phyloP scores from a whole-genome alignment of 2,888 invertebrate genomes.

The Oegoconia quadripuncta region DNA sequence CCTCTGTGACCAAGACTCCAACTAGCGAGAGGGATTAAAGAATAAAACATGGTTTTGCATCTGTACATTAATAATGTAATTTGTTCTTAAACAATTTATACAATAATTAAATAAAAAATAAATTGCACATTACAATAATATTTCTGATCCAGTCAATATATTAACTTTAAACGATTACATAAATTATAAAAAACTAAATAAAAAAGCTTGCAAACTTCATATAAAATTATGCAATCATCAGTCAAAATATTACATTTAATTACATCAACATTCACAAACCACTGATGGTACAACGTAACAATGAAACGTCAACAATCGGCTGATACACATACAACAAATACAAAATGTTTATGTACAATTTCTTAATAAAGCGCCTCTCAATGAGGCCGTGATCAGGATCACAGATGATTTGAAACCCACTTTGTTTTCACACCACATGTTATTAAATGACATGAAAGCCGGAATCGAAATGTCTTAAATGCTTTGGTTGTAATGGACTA shows the following conservation, averaged over 20 bases:
- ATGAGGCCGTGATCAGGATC: neutral
- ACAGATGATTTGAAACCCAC: neutral
- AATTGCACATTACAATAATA: slow-evolving; percentile 70
- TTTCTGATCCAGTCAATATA: slow-evolving; percentile 75
- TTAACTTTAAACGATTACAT: slow-evolving; percentile 37
- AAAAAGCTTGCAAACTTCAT: slow-evolving; percentile 48
- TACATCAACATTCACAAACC: slow-evolving; percentile 24
- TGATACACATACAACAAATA: slow-evolving; percentile 24
- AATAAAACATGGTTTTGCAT: too few relatives aligned
- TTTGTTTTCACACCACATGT: too few relatives aligned
- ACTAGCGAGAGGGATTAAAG: too few relatives aligned
- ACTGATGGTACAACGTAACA: slow-evolving; percentile 25
- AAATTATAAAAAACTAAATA: slow-evolving; percentile 47
- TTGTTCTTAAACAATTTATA: slow-evolving; percentile 35
- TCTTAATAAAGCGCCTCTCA: neutral
- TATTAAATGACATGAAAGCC: too few relatives aligned
- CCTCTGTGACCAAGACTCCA: too few relatives aligned
- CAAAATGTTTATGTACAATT: slow-evolving; percentile 8
- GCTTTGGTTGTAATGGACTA: too few relatives aligned
- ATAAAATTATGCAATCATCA: slow-evolving; percentile 68
- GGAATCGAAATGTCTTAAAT: too few relatives aligned
- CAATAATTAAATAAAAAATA: slow-evolving; percentile 42
- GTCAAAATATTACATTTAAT: slow-evolving; percentile 45
- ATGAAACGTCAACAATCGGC: slow-evolving; percentile 24
- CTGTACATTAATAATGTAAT: slow-evolving; percentile 24